Conservation (phyloP, 2,888 invertebrate genomes). For the Polyommatus icarus region DNA sequence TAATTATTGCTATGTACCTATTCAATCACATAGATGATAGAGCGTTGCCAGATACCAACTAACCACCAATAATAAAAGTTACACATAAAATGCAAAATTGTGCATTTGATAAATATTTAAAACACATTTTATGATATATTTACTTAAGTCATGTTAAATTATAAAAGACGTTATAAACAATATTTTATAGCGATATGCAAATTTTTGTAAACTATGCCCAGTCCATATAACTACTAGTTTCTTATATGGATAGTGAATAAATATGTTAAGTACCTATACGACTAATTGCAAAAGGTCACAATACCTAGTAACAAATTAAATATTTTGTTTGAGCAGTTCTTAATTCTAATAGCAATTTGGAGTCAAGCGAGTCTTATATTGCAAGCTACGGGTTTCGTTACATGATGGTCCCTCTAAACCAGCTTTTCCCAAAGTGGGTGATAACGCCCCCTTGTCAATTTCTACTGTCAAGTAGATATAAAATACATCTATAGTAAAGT, state of each 20-base stretch:
- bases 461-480: no score
- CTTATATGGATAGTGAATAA: neutral
- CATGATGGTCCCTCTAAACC: no score
- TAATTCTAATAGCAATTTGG: neutral
- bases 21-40: no score
- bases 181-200: neutral
- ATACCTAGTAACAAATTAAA: neutral
- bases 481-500: no score
- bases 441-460: no score
- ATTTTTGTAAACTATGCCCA: slow-evolving; percentile 11
- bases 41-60: no score
- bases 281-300: neutral
- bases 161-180: slow-evolving; percentile 23
- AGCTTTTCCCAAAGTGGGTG: no score
- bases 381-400: neutral
- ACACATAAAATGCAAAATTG: neutral
- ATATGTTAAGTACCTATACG: neutral
- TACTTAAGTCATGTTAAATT: slow-evolving; percentile 3
- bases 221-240: slow-evolving; percentile 11
- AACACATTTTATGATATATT: neutral
- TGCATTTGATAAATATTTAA: neutral
- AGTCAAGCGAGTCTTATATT: neutral
- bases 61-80: neutral
- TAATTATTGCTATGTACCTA: no score
- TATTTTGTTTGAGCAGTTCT: neutral